Base-by-base conservation (phyloP, 1,140 invertebrate genomes). In the Drosophila malerkotliana region DNA sequence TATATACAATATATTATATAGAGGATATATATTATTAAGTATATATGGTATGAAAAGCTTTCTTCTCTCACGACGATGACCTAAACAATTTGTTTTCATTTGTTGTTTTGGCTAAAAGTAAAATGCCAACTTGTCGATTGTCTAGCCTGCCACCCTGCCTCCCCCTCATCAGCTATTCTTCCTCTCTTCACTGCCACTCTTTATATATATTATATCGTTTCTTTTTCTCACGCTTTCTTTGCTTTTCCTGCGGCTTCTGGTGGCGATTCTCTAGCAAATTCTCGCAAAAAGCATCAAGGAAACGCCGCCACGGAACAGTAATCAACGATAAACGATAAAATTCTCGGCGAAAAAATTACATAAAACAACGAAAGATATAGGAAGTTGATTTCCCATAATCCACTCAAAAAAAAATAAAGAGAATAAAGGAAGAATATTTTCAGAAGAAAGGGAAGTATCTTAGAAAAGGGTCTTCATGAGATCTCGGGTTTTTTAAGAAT, bases 11-110 rank as follows among this genome's bases (percentile, higher is more conserved):
- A 7, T 3, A 24, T 32, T 32, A 64, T 32, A 67, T 67, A 67
- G 51, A 51, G 47, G 45, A 24, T 26, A 32, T 47, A 47, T 64
- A 47, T 64, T 59, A 15, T 32, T 28, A 12, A 15, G 21, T 28
- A 14, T 28, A 14, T 48, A 10, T 48, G 56, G 24, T 51, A 8
- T 10, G 26, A 18, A 66, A 52, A 52, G 45, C 47, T 63, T 48
- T 30, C 62, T 60, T 32, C 14, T 39, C 8, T 37, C 41, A 18
- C 26, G 61, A 79, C 78, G 71, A 75, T 72, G 79, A 88, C 72
- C 82, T 78, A 87, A 87, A 88, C 82, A 87, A 87, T 66, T 87
- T 87, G 78, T 85, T 78, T 74, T 87, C 60, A 77, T 82, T 85
- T 81, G 48, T 87, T 78, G 67, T 81, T 67, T 74, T 87, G 37